A percentile compares a stretch with the other conserved stretches of the same genome.
Evolutionary conservation across 2,888 invertebrate species (phyloP).

Genomic region (Rapana venosa): DNA sequence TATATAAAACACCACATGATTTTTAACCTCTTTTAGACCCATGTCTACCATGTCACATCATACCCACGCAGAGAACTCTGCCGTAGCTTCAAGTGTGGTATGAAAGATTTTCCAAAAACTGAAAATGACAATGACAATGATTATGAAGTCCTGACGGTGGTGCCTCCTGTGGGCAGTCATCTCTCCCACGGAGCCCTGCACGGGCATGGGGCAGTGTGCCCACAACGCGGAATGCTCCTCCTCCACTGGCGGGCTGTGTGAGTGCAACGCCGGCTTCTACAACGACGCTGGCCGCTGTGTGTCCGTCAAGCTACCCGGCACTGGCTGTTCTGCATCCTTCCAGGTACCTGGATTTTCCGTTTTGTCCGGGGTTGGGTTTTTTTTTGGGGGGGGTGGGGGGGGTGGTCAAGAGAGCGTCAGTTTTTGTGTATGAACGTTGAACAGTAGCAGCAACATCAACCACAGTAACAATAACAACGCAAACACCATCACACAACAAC

Average conservation of each 20-base stretch:
- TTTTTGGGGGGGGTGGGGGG: background rate
- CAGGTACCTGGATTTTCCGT: background rate
- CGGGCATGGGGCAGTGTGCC: constrained; percentile 44
- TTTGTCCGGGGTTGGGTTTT: background rate
- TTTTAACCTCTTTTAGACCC: no score
- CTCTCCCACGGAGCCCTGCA: constrained; percentile 40
- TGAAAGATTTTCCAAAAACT: no score
- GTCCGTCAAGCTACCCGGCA: constrained; percentile 40
- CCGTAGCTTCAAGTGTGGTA: no score
- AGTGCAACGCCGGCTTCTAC: constrained; percentile 46
- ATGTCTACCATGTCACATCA: no score
- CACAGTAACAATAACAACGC: no score
- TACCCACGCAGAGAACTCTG: no score
- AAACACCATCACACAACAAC: no score
- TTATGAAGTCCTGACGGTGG: no score
- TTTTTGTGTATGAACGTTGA: background rate
- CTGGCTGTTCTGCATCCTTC: constrained; percentile 40
- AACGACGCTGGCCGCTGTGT: constrained; percentile 37
- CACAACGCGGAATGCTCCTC: constrained; percentile 47
- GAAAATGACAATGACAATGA: no score
- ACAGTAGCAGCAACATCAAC: no score
- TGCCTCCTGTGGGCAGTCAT: constrained; percentile 25
- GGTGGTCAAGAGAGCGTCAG: background rate
- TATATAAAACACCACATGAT: no score
- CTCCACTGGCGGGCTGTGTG: constrained; percentile 34